phyloP scores from a whole-genome alignment of 1,140 invertebrate species.

The Aethina tumida region DNA sequence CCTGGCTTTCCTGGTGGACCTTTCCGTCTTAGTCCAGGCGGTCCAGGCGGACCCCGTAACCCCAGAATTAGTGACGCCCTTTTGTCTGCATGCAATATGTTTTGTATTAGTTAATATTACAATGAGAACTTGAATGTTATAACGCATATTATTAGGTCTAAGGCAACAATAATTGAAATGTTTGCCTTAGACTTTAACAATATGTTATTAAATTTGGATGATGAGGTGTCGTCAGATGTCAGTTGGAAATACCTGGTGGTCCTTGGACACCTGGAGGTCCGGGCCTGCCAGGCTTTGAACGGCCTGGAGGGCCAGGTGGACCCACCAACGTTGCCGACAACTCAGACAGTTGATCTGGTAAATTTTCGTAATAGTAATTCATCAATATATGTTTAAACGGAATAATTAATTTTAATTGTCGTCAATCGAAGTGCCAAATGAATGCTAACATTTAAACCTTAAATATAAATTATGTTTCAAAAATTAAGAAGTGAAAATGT shows the following conservation, averaged over 20 bases:
- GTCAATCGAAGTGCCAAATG: not conserved
- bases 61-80: conserved; percentile 43
- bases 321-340: conserved; percentile 47
- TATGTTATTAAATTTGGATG: not conserved
- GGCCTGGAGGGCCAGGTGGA: conserved; percentile 50
- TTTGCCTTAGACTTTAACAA: too few relatives aligned
- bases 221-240: not conserved
- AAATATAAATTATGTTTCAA: conserved; percentile 4
- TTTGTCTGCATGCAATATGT: conserved; percentile 39
- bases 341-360: conserved; percentile 50
- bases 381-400: not conserved
- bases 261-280: conserved; percentile 52
- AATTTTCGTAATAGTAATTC: conserved; percentile 9
- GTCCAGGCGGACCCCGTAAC: conserved; percentile 31
- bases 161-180: not conserved
- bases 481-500: too few relatives aligned
- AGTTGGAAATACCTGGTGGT: conserved; percentile 43
- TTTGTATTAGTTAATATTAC: conserved; percentile 1
- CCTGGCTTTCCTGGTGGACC: conserved; percentile 31
- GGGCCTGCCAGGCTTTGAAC: conserved; percentile 45
- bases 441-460: not conserved
- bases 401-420: not conserved
- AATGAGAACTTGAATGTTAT: not conserved
- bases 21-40: conserved; percentile 24
- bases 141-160: not conserved